Conservation (phyloP, 2,888 invertebrate genomes). For the Onthophagus sagittarius region DNA sequence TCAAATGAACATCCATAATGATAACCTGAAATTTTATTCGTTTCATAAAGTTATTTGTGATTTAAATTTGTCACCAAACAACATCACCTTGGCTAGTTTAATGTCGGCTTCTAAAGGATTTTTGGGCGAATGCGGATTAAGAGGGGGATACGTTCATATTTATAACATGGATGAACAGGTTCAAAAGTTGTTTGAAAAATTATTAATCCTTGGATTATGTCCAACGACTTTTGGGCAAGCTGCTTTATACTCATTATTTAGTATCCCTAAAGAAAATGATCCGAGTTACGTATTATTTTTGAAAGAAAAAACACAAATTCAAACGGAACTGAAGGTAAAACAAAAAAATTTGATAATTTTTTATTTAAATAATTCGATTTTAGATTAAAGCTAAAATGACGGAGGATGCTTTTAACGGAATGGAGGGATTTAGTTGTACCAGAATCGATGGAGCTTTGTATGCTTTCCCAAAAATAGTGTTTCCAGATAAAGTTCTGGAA, state of each 20-base stretch:
- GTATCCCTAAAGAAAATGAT: slow-evolving; percentile 65
- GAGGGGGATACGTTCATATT: slow-evolving; percentile 68
- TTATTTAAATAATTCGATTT: neutral
- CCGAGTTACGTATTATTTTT: slow-evolving; percentile 64
- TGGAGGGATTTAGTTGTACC: slow-evolving; percentile 80
- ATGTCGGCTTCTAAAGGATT: slow-evolving; percentile 70
- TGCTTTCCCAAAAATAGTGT: slow-evolving; percentile 78
- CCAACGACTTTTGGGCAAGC: slow-evolving; percentile 68
- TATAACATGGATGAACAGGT: slow-evolving; percentile 65
- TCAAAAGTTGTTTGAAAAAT: slow-evolving; percentile 60
- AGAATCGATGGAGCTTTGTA: slow-evolving; percentile 84
- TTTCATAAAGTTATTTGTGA: slow-evolving; percentile 62
- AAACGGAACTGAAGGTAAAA: slow-evolving; percentile 36
- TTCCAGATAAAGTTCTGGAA: slow-evolving; percentile 74
- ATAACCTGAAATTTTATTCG: slow-evolving; percentile 62
- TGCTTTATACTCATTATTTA: slow-evolving; percentile 67
- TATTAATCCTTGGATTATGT: slow-evolving; percentile 68
- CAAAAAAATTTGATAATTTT: neutral
- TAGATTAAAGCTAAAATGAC: slow-evolving; percentile 67
- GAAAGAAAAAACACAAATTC: slow-evolving; percentile 58
- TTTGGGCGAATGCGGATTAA: slow-evolving; percentile 63
- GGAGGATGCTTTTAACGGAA: slow-evolving; percentile 76
- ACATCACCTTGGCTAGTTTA: slow-evolving; percentile 67
- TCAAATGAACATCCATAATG: slow-evolving; percentile 70
- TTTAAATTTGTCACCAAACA: slow-evolving; percentile 62